Evolutionary conservation across 2,113 vertebrate species (phyloP).

Genomic region (Rhabdomys dilectus): DNA sequence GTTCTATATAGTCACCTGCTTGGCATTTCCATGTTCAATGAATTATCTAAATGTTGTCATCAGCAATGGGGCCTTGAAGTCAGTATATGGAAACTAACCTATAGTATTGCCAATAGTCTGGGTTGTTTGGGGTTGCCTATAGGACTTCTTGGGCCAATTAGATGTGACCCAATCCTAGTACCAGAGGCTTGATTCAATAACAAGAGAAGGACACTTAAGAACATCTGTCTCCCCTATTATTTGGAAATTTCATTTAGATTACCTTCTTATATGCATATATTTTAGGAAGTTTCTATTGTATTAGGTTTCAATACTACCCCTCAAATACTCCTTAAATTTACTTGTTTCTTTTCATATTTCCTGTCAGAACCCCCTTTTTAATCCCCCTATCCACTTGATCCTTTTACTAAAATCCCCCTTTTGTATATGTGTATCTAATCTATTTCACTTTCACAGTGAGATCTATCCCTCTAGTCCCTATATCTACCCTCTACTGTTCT

Average conservation of each 20-base stretch:
- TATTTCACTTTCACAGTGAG: background rate
- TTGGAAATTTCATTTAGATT: background rate
- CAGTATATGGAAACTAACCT: background rate
- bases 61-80: background rate
- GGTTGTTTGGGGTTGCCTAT: background rate
- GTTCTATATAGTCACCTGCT: background rate
- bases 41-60: background rate
- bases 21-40: background rate
- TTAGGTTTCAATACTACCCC: background rate
- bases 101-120: background rate
- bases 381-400: no score
- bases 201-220: background rate
- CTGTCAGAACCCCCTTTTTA: fast-evolving
- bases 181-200: background rate
- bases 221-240: background rate
- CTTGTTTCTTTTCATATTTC: background rate
- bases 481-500: background rate
- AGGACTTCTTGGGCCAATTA: background rate
- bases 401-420: background rate
- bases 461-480: background rate
- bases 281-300: background rate
- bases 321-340: background rate
- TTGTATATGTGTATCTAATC: background rate
- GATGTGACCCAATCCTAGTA: background rate
- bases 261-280: background rate